Percentiles rank a stretch among this genome's conserved stretches.
Evolutionary conservation across 2,113 vertebrate species (phyloP).

Genomic region (Dicaeum eximium): DNA sequence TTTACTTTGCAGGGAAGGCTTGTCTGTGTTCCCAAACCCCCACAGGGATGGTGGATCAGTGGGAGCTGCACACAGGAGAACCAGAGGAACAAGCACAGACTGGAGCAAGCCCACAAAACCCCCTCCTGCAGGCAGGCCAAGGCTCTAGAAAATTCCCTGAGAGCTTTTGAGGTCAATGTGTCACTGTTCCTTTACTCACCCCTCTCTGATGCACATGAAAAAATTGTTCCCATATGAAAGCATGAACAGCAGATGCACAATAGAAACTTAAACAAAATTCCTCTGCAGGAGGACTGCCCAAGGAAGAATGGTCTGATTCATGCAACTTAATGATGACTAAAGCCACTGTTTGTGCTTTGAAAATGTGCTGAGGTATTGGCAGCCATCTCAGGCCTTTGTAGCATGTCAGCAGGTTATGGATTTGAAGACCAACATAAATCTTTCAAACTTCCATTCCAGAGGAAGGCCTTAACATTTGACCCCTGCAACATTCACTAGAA

Average conservation of each 20-base stretch:
- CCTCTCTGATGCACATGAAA: neutral
- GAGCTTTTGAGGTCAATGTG: neutral
- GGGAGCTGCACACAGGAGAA: neutral
- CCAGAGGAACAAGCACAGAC: neutral
- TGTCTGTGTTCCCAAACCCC: neutral
- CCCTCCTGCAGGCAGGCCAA: neutral
- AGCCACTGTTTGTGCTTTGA: neutral
- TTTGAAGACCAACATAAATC: slow-evolving; percentile 2
- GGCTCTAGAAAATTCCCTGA: neutral
- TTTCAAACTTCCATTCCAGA: neutral
- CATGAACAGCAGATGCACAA: neutral
- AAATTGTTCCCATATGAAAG: slow-evolving; percentile 6
- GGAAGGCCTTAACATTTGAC: neutral
- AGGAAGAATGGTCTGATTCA: neutral
- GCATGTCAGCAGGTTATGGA: neutral
- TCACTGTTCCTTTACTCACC: neutral
- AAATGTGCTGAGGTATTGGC: slow-evolving; percentile 10
- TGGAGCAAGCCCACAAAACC: neutral
- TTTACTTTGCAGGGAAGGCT: neutral
- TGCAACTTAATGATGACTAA: slow-evolving; percentile 11
- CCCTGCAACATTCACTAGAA: neutral
- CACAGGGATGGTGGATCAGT: neutral
- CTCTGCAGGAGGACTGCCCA: neutral
- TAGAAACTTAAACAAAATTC: neutral
- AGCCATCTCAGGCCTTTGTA: neutral